These are phyloP conservation scores for Ceratosolen solmsi DNA, from an alignment of 1,140 invertebrate genomes.

Conservation along the genomic window DNA sequence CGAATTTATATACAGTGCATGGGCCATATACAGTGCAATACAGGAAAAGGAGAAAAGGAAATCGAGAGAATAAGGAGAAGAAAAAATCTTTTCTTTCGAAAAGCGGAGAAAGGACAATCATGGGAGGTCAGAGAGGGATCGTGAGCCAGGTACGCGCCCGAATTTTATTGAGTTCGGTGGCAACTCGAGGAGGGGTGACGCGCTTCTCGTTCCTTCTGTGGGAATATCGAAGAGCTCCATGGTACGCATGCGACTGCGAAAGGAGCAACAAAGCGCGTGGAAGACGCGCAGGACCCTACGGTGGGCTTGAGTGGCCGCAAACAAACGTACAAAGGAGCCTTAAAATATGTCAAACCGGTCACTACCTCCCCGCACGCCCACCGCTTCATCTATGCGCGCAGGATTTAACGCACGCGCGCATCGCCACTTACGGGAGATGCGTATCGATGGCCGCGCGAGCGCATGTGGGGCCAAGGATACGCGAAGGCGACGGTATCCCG, in stretches of 20 bases:
- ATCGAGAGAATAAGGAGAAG: neutral
- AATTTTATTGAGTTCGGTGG: slow-evolving; percentile 46
- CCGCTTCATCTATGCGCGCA: slow-evolving; percentile 14
- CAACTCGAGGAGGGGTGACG: slow-evolving; percentile 26
- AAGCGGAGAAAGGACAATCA: slow-evolving; percentile 28
- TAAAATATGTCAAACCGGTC: slow-evolving; percentile 66
- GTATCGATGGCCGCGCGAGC: slow-evolving; percentile 17
- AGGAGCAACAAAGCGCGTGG: slow-evolving; percentile 44
- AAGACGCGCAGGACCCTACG: neutral
- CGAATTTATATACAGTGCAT: too few species aligned
- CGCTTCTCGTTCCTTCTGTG: slow-evolving; percentile 30
- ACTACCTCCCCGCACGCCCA: slow-evolving; percentile 48
- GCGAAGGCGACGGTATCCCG: neutral
- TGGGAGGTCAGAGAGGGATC: slow-evolving; percentile 17
- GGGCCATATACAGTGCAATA: neutral
- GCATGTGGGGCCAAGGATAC: neutral
- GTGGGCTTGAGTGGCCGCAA: slow-evolving; percentile 67
- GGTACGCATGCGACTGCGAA: neutral
- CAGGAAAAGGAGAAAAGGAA: neutral
- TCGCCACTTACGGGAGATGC: slow-evolving; percentile 17
- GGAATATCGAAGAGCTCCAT: slow-evolving; percentile 44
- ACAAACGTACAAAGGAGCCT: slow-evolving; percentile 64
- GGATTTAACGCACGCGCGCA: slow-evolving; percentile 31
- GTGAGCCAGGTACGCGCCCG: slow-evolving; percentile 5
- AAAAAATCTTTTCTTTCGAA: slow-evolving; percentile 8